phyloP scores from a whole-genome alignment of 2,888 invertebrate species.

The Pandemis corylana region DNA sequence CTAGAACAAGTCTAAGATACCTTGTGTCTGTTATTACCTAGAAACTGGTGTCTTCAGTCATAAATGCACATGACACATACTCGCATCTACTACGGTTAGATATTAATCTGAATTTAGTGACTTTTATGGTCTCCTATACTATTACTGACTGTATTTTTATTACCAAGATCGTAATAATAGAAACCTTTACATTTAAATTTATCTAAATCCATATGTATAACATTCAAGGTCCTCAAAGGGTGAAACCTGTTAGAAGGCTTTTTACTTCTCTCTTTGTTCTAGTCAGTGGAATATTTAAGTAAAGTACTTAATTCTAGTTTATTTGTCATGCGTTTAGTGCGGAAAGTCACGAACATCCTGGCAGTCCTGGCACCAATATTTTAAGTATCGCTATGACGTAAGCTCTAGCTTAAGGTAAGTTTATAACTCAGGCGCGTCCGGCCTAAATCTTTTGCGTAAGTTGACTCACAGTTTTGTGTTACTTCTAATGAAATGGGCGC shows the following conservation, averaged over 20 bases:
- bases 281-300: not conserved
- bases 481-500: not conserved
- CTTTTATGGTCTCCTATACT: not conserved
- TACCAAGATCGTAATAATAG: no score
- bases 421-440: conserved; percentile 21
- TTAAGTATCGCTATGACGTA: conserved; percentile 25
- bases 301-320: not conserved
- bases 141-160: not conserved
- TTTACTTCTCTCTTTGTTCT: no score
- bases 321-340: not conserved
- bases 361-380: conserved; percentile 18
- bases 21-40: not conserved
- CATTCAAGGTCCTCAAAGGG: no score
- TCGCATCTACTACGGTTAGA: not conserved
- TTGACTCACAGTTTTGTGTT: conserved; percentile 16
- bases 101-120: not conserved
- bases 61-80: no score
- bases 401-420: conserved; percentile 19
- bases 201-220: no score
- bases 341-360: conserved; percentile 23
- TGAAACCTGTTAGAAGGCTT: no score
- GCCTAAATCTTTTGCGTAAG: conserved; percentile 8
- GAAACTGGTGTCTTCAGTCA: not conserved
- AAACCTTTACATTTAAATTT: no score
- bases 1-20: no score